These are phyloP conservation scores for Hystrix brachyura DNA, from an alignment of 2,113 vertebrate genomes.

Conservation along the genomic window DNA sequence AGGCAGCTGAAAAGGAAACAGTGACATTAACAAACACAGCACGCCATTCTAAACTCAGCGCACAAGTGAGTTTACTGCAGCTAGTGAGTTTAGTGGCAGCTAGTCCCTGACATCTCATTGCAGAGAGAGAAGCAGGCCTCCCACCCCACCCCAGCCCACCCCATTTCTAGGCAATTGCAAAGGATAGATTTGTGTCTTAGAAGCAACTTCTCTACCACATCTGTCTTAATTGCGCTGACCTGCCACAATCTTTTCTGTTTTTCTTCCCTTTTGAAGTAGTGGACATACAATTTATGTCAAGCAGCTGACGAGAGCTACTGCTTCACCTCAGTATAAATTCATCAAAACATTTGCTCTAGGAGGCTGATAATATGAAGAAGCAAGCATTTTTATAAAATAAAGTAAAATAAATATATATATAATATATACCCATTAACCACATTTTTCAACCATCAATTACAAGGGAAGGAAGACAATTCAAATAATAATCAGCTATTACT, in stretches of 20 bases:
- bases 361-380: slow-evolving; percentile 14
- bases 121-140: slow-evolving; percentile 23
- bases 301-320: slow-evolving; percentile 38
- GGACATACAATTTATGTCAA: slow-evolving; percentile 66
- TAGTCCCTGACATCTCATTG: not conserved
- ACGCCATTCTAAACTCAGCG: slow-evolving; percentile 24
- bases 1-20: slow-evolving; percentile 55
- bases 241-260: slow-evolving; percentile 13
- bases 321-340: slow-evolving; percentile 54
- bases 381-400: slow-evolving; percentile 7
- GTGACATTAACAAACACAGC: slow-evolving; percentile 47
- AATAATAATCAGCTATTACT: not conserved
- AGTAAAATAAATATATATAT: slow-evolving; percentile 53
- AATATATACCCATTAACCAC: not conserved
- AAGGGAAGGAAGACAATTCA: slow-evolving; percentile 45
- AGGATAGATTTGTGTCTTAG: slow-evolving; percentile 37
- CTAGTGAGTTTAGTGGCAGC: not conserved
- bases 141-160: not conserved
- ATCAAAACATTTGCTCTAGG: slow-evolving; percentile 53
- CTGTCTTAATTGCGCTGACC: slow-evolving; percentile 57
- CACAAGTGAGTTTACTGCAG: slow-evolving; percentile 54
- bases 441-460: slow-evolving; percentile 43
- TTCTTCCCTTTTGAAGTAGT: slow-evolving; percentile 53
- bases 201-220: slow-evolving; percentile 62
- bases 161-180: slow-evolving; percentile 25